Base-by-base conservation (phyloP, 2,888 invertebrate species). In the Netelia virgata region DNA sequence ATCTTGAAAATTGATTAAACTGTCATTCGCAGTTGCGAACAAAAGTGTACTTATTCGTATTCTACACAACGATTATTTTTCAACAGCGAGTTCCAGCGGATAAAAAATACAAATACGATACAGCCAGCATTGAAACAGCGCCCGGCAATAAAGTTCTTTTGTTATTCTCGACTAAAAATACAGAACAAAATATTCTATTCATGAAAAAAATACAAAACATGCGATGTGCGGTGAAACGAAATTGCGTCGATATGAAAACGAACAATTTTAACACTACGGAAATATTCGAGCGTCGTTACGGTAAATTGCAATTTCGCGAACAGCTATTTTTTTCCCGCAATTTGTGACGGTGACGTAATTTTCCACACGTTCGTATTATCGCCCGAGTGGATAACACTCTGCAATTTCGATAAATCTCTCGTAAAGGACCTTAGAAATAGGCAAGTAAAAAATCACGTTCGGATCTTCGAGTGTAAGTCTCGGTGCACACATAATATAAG, bases 401-500 rank as follows among this genome's bases (percentile, higher is more conserved):
- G 47, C 47, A 47, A 3, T 3, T 3, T 47, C 14, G 47, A 50
- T 23, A 68, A 50, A 50, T 68, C 14, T 68, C 3, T 23, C 28
- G 53, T 53, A n/a, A 53, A 68, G 20, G 23, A 68, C 9, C 23
- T 8, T 14, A 18, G 23, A 28, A 14, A 68, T 11, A 47, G 11
- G 11, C 10, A 10, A 47, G 14, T 11, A 3, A 14, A 47, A 47
- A 47, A 47, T 10, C 14, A 68, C 9, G 50, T 28, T 53, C 1
- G 20, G 50, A 68, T n/a, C 14, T n/a, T n/a, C 28, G 50, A 68
- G 23, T 28, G 23, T 47, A 50, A 66, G 66, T 43, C 66, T 16
- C 11, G 10, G 50, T 68, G 68, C 50, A 68, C 68, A 68, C 68
- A 50, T 50, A 50, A 47, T 47, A 47, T 47, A 47, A 47, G 66